Conservation (phyloP, 37 sponge, comb jelly and placozoan species). For the Haliclona indistincta region DNA sequence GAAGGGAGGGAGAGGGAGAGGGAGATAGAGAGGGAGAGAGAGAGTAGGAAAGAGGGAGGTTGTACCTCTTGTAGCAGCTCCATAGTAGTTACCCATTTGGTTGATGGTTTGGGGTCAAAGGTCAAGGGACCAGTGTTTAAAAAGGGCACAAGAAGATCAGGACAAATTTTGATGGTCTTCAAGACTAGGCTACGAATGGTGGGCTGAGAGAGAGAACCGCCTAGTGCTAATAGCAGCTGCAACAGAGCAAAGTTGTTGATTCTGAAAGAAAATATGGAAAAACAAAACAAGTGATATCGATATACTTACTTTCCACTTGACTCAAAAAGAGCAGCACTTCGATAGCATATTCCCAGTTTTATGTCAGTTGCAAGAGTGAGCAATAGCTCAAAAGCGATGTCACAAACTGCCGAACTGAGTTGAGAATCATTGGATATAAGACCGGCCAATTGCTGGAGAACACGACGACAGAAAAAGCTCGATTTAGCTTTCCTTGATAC, state of each 20-base stretch:
- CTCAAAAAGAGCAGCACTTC: not conserved
- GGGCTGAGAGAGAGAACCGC: conserved; percentile 1
- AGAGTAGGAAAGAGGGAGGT: not conserved
- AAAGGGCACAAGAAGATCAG: conserved; percentile 59
- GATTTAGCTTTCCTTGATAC: conserved; percentile 68
- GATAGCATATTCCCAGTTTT: conserved; percentile 61
- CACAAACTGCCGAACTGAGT: too few species aligned
- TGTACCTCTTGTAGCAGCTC: conserved; percentile 51
- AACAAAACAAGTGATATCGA: not conserved
- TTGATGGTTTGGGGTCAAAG: conserved; percentile 50
- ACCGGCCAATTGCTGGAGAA: conserved; percentile 35
- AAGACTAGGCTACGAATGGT: conserved; percentile 20
- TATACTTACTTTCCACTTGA: conserved; percentile 1
- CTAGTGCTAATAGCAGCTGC: conserved; percentile 42
- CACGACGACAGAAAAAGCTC: conserved; percentile 40
- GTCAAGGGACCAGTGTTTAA: conserved; percentile 12
- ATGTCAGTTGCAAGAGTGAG: conserved; percentile 43
- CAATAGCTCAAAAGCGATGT: conserved; percentile 25
- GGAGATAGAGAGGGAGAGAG: too few species aligned
- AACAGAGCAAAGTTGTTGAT: conserved; percentile 71
- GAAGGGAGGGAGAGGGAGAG: too few species aligned
- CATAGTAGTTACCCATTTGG: conserved; percentile 47
- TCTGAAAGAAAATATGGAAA: conserved; percentile 12
- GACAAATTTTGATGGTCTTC: conserved; percentile 36
- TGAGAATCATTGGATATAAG: too few species aligned